Evolutionary conservation across 2,888 invertebrate genomes (phyloP).

Genomic region (Rhorus exstirpatorius): DNA sequence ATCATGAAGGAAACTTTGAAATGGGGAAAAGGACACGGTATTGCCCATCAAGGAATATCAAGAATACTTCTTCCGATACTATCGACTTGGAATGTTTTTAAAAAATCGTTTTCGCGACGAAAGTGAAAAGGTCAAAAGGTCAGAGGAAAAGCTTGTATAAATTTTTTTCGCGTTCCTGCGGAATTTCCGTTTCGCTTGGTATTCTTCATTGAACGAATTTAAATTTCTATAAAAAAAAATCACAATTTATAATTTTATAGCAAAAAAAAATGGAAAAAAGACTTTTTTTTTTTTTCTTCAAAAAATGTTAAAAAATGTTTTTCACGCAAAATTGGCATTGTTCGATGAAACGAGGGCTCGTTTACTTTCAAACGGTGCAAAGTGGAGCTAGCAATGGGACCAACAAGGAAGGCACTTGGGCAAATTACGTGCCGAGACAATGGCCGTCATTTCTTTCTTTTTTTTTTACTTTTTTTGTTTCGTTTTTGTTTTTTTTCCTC

Average conservation of each 20-base stretch:
- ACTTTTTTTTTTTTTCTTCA: not conserved
- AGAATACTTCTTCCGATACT: not conserved
- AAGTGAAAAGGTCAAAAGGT: not conserved
- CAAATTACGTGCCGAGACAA: slow-evolving; percentile 84
- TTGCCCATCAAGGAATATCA: slow-evolving; percentile 13
- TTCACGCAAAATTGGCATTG: slow-evolving; percentile 3
- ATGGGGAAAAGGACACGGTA: slow-evolving; percentile 41
- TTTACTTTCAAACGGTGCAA: slow-evolving; percentile 75
- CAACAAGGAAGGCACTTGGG: slow-evolving; percentile 85
- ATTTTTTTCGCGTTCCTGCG: not conserved
- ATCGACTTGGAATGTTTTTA: slow-evolving; percentile 41
- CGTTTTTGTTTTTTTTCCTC: slow-evolving; percentile 19
- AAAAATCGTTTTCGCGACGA: not conserved
- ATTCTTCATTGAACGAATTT: not conserved
- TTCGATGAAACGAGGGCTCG: not conserved
- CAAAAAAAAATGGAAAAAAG: slow-evolving; percentile 13
- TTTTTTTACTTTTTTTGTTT: slow-evolving; percentile 52
- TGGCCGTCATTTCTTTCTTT: slow-evolving; percentile 79
- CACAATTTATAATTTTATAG: slow-evolving; percentile 3
- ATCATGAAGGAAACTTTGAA: slow-evolving; percentile 1
- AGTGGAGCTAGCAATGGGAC: slow-evolving; percentile 80
- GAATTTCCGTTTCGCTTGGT: slow-evolving; percentile 1
- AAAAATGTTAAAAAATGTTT: slow-evolving; percentile 18
- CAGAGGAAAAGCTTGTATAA: slow-evolving; percentile 2
- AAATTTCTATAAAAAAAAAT: not conserved